A percentile compares a stretch with the other conserved stretches of the same genome.
phyloP scores from a whole-genome alignment of 2,888 invertebrate species.

The Eristalis tenax region DNA sequence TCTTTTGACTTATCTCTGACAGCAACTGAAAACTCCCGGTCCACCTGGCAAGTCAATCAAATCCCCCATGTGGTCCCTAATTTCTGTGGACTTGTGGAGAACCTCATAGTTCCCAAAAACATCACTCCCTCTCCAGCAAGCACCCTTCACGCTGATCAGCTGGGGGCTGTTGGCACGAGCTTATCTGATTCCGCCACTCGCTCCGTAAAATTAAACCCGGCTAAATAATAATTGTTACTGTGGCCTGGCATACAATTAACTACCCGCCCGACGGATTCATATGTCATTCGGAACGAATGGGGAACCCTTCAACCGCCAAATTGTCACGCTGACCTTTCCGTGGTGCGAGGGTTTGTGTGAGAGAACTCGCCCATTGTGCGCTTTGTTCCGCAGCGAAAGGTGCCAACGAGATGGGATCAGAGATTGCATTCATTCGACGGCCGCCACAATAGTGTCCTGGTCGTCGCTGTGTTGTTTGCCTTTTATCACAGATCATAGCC shows the following conservation, averaged over 20 bases:
- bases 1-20: no score
- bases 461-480: not conserved
- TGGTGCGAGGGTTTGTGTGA: not conserved
- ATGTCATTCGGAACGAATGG: not conserved
- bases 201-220: constrained; percentile 48
- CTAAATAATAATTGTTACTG: constrained; percentile 58
- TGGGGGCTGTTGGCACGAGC: not conserved
- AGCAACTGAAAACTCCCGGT: no score
- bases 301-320: not conserved
- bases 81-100: not conserved
- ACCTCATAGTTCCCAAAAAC: not conserved
- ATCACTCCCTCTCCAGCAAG: not conserved
- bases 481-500: constrained; percentile 7
- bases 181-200: constrained; percentile 4
- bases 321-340: not conserved
- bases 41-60: not conserved
- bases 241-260: constrained; percentile 37
- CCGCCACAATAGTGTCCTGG: not conserved
- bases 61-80: not conserved
- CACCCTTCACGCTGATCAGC: not conserved
- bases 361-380: not conserved
- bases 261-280: constrained; percentile 2
- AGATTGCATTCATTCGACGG: constrained; percentile 14
- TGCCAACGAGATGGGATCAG: constrained; percentile 3
- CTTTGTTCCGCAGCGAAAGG: not conserved